Conservation (phyloP, 2,888 invertebrate genomes). For the Elysia crispata region DNA sequence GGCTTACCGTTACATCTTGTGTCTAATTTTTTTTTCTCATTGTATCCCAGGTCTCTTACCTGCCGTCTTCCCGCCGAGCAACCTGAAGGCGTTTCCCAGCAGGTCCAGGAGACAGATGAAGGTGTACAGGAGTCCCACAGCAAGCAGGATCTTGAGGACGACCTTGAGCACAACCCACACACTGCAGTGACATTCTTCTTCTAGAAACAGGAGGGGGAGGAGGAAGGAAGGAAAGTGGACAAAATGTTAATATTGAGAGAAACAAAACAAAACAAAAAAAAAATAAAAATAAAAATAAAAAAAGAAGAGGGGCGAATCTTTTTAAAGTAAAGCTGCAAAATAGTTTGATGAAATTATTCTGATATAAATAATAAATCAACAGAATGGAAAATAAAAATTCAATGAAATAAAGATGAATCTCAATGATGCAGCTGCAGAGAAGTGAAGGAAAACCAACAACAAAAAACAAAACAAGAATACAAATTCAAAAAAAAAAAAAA, state of each 20-base stretch:
- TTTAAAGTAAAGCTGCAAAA: not conserved
- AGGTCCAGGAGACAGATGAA: conserved; percentile 73
- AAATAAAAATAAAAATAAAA: not conserved
- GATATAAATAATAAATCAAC: not conserved
- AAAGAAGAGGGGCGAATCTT: not conserved
- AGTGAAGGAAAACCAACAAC: no score
- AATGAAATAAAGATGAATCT: no score
- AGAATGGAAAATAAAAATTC: no score
- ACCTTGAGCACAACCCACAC: conserved; percentile 41
- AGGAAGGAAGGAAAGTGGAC: not conserved
- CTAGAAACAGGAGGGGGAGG: conserved; percentile 16
- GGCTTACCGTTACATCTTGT: no score
- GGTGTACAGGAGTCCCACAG: conserved; percentile 65
- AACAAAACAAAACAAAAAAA: not conserved
- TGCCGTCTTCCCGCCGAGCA: conserved; percentile 70
- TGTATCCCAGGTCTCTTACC: conserved; percentile 57
- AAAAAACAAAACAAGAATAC: no score
- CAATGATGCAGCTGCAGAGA: no score
- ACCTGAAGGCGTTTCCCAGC: conserved; percentile 70
- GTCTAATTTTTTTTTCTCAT: no score
- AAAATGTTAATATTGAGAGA: not conserved
- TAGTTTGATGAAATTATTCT: not conserved
- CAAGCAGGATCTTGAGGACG: conserved; percentile 63
- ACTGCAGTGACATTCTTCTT: conserved; percentile 33
- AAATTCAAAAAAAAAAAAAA: no score